Conservation (phyloP, 2,113 vertebrate genomes). For the Benitochromis conjunctus region DNA sequence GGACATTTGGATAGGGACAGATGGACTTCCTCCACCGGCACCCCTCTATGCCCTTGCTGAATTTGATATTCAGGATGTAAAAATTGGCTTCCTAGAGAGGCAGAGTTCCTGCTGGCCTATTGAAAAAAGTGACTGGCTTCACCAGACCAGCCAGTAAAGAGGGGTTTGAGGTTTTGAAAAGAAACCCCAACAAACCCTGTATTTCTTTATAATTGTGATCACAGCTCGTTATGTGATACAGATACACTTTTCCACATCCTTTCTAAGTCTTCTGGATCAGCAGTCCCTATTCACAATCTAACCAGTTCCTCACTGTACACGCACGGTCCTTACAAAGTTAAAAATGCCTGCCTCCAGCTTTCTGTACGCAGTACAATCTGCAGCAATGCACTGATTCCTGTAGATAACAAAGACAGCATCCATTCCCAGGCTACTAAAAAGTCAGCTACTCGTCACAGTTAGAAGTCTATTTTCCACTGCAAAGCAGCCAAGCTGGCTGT, state of each 20-base stretch:
- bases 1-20: not conserved
- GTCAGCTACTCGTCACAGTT: slow-evolving; percentile 15
- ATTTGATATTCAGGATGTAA: slow-evolving; percentile 22
- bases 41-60: not conserved
- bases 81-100: not conserved
- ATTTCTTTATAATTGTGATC: not conserved
- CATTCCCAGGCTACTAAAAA: not conserved
- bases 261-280: not conserved
- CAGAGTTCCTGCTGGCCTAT: slow-evolving; percentile 2
- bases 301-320: not conserved
- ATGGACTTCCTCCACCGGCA: not conserved
- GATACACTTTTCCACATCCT: not conserved
- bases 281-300: not conserved
- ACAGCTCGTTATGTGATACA: not conserved
- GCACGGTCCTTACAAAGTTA: slow-evolving; percentile 1
- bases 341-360: slow-evolving; percentile 11
- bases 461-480: slow-evolving; percentile 34
- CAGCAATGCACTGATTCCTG: slow-evolving; percentile 2
- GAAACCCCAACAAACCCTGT: not conserved
- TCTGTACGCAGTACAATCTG: not conserved
- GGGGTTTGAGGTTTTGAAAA: not conserved
- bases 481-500: slow-evolving; percentile 18
- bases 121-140: not conserved
- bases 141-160: not conserved
- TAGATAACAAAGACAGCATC: slow-evolving; percentile 3